phyloP scores from a whole-genome alignment of 2,113 vertebrate species.

The Sigmodon hispidus region DNA sequence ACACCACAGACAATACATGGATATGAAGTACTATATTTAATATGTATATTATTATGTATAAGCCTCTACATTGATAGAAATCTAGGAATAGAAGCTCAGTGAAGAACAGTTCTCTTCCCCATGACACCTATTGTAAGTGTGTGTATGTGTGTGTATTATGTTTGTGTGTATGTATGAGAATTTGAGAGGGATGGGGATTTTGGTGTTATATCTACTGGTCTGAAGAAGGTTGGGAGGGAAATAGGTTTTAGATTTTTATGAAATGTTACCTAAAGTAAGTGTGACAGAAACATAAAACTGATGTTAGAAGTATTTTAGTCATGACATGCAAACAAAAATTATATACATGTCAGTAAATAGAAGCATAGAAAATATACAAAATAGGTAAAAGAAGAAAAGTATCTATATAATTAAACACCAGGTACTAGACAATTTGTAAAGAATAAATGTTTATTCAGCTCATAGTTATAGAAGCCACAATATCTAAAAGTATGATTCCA shows the following conservation, averaged over 20 bases:
- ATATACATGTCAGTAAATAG: background rate
- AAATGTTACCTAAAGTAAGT: background rate
- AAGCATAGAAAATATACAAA: background rate
- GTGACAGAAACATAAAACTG: background rate
- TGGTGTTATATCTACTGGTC: background rate
- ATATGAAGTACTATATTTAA: background rate
- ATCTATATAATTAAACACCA: background rate
- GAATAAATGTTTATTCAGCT: background rate
- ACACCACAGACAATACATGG: background rate
- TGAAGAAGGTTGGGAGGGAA: background rate
- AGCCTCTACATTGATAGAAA: background rate
- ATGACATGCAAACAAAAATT: background rate
- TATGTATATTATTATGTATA: background rate
- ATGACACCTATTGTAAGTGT: background rate
- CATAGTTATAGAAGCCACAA: background rate
- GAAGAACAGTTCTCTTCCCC: background rate
- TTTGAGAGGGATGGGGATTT: background rate
- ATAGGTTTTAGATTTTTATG: background rate
- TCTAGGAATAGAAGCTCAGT: background rate
- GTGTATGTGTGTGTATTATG: background rate
- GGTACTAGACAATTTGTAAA: background rate
- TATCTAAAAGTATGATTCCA: background rate
- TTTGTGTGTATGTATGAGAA: background rate
- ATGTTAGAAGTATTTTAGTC: background rate
- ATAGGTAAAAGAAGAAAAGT: background rate